Evolutionary conservation across 2,113 vertebrate species (phyloP), one percentile per base, ranked within the genome.

Genomic region (Atherinomorus stipes): DNA sequence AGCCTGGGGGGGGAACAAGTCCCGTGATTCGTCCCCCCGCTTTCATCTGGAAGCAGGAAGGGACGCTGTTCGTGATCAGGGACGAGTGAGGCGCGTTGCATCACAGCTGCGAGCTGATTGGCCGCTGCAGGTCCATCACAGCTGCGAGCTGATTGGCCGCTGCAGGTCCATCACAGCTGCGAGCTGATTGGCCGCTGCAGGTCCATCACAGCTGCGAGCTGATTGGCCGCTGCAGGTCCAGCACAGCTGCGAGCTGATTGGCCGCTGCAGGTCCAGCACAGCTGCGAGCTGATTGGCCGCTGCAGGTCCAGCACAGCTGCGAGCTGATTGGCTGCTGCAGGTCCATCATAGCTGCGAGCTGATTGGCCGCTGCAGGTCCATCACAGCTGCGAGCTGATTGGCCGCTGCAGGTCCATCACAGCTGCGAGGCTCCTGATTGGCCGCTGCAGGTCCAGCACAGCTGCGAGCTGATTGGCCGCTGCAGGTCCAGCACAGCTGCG

Each of bases 401-500:
- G 68, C 70, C 70, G 68, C 49, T n/a, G n/a, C n/a, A n/a, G n/a
- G n/a, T n/a, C n/a, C 83, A 63, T 88, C 78, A 85, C 37, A 21
- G 8, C 56, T 13, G 54, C 62, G 54, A 9, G 49, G n/a, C n/a
- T n/a, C n/a, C 58, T 61, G 57, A 1, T 63, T 79, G 68, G 68
- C 70, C 70, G 68, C 49, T n/a, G n/a, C n/a, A n/a, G n/a, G n/a
- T n/a, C n/a, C 83, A 63, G 86, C 78, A 85, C 37, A 21, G 8
- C 56, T 13, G 54, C 62, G 54, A 9, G 49, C 58, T 61, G 57
- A 1, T 63, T 79, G 68, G 68, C 70, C 70, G 68, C 49, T n/a
- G n/a, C n/a, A n/a, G n/a, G n/a, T n/a, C n/a, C 83, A 63, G 86
- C 78, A 85, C 37, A 21, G 8, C 56, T 13, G 54, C 62, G 54